Evolutionary conservation across 2,888 invertebrate species (phyloP).

Genomic region (Scotopteryx bipunctaria): DNA sequence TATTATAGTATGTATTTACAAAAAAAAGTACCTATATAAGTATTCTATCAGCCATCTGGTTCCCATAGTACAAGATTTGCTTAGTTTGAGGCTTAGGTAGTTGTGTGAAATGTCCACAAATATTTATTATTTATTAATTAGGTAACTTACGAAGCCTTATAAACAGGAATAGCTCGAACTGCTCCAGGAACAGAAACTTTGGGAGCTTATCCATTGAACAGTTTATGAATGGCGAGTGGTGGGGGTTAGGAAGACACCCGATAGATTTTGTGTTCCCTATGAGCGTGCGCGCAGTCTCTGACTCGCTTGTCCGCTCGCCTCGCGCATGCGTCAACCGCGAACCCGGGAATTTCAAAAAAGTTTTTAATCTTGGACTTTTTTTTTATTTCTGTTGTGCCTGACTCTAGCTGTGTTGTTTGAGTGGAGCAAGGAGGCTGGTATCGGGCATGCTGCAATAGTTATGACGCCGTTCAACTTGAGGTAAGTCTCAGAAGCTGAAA

Average conservation of each 20-base stretch:
- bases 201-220: conserved; percentile 57
- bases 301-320: conserved; percentile 49
- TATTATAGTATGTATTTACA: no score
- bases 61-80: no score
- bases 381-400: conserved; percentile 46
- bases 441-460: conserved; percentile 67
- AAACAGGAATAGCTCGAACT: conserved; percentile 21
- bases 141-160: conserved; percentile 21
- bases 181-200: conserved; percentile 12
- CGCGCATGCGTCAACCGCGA: conserved; percentile 58
- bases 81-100: no score
- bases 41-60: no score
- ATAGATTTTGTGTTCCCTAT: conserved; percentile 45
- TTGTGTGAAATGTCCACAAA: no score
- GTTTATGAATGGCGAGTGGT: conserved; percentile 75
- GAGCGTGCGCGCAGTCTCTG: conserved; percentile 51
- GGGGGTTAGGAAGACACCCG: conserved; percentile 59
- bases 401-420: conserved; percentile 56
- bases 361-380: conserved; percentile 50
- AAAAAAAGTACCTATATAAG: no score
- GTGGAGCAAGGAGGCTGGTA: conserved; percentile 45
- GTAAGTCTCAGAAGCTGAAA: conserved; percentile 45
- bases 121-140: no score
- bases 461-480: conserved; percentile 72
- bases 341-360: conserved; percentile 71